Evolutionary conservation across 2,888 invertebrate species (phyloP).

Genomic region (Yponomeuta sedellus): DNA sequence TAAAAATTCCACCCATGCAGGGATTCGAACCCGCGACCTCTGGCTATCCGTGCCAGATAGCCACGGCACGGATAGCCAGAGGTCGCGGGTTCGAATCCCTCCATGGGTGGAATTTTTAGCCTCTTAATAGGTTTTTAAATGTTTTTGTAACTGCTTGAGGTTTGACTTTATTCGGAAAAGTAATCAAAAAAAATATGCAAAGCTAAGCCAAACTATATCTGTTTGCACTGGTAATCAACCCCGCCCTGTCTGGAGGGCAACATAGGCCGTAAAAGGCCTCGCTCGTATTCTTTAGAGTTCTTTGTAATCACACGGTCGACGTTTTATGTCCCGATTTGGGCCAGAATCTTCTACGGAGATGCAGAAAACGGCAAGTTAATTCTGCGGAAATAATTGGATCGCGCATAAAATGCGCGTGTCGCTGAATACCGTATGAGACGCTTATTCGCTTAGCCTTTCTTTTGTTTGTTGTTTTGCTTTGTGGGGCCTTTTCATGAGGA

Average conservation of each 20-base stretch:
- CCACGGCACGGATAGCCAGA: too few species aligned
- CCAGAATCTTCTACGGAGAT: constrained; percentile 22
- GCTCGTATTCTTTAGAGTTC: constrained; percentile 22
- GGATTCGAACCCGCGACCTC: too few species aligned
- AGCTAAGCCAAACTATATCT: too few species aligned
- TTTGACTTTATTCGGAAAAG: too few species aligned
- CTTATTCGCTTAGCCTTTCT: neutral
- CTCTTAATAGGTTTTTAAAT: too few species aligned
- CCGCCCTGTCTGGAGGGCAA: neutral
- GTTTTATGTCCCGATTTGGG: constrained; percentile 24
- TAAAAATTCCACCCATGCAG: too few species aligned
- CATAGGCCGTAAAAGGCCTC: constrained; percentile 25
- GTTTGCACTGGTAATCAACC: neutral
- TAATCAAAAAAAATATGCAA: too few species aligned
- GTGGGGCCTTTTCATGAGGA: neutral
- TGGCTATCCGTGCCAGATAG: too few species aligned
- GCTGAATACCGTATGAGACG: constrained; percentile 1
- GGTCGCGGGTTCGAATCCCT: too few species aligned
- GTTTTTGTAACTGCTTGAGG: too few species aligned
- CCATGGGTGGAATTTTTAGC: too few species aligned
- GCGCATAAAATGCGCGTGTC: constrained; percentile 4
- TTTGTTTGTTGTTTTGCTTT: constrained; percentile 1
- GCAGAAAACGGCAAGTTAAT: constrained; percentile 25
- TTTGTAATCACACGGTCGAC: constrained; percentile 23
- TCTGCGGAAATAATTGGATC: constrained; percentile 26